Conservation (phyloP, 2,888 invertebrate genomes). For the Hirtodrosophila cameraria region DNA sequence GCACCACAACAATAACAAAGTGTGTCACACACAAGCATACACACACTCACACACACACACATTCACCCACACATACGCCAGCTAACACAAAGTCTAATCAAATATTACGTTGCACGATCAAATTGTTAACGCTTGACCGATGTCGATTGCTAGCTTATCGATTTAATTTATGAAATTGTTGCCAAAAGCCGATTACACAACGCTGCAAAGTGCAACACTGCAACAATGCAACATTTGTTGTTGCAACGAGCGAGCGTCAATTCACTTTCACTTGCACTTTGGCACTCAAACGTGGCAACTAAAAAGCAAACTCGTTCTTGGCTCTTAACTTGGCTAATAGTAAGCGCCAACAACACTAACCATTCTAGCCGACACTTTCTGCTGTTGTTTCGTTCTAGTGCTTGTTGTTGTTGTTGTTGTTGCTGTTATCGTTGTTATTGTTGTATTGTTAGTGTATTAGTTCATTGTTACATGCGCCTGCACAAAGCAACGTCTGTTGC, state of each 20-base stretch:
- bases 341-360: constrained; percentile 52
- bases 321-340: constrained; percentile 52
- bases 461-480: constrained; percentile 27
- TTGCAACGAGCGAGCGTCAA: constrained; percentile 15
- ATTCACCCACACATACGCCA: constrained; percentile 1
- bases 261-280: constrained; percentile 26
- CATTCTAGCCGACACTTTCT: constrained; percentile 42
- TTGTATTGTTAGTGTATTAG: constrained; percentile 6
- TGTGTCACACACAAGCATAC: constrained; percentile 37
- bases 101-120: constrained; percentile 33
- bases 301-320: constrained; percentile 4
- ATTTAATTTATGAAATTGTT: constrained; percentile 15
- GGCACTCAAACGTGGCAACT: constrained; percentile 9
- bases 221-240: constrained; percentile 13
- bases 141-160: constrained; percentile 46
- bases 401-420: constrained; percentile 36
- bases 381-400: constrained; percentile 17
- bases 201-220: constrained; percentile 43
- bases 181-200: constrained; percentile 59
- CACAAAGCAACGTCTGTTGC: constrained; percentile 68
- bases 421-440: constrained; percentile 33
- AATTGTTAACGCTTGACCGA: constrained; percentile 12
- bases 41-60: constrained; percentile 2
- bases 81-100: constrained; percentile 1
- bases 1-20: constrained; percentile 31